Evolutionary conservation across 2,113 vertebrate species (phyloP).

Genomic region (Hyaena hyaena): DNA sequence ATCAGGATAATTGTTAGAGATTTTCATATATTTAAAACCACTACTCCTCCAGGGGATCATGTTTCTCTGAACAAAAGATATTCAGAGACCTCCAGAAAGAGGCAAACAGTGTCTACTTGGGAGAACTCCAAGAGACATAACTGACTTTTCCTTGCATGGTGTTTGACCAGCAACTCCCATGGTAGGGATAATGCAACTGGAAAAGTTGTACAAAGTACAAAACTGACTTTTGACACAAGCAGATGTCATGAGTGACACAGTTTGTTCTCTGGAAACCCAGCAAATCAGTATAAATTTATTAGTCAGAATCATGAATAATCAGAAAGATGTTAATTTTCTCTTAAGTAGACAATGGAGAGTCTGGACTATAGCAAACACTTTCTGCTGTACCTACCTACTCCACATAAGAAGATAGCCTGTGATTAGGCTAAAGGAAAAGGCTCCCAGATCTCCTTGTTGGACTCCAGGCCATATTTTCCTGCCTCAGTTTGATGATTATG

Average conservation of each 20-base stretch:
- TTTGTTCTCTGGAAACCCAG: neutral
- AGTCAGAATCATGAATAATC: neutral
- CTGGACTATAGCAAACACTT: neutral
- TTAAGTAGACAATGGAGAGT: neutral
- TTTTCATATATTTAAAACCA: neutral
- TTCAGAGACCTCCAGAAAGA: neutral
- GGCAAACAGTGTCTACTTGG: neutral
- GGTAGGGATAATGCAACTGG: neutral
- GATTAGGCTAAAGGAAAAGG: neutral
- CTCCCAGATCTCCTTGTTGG: neutral
- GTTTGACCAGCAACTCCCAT: no score
- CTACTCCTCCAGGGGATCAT: neutral
- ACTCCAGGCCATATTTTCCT: neutral
- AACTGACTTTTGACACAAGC: neutral
- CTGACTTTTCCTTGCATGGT: neutral
- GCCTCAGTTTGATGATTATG: neutral
- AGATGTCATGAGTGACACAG: neutral
- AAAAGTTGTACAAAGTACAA: neutral
- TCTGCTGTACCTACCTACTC: neutral
- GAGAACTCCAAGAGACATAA: neutral
- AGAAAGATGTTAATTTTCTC: neutral
- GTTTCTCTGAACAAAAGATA: neutral
- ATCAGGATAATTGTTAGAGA: neutral
- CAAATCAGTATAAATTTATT: neutral
- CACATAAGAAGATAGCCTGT: neutral